Conservation (phyloP, 2,797 vertebrate species). For the Notolepis coatsorum region DNA sequence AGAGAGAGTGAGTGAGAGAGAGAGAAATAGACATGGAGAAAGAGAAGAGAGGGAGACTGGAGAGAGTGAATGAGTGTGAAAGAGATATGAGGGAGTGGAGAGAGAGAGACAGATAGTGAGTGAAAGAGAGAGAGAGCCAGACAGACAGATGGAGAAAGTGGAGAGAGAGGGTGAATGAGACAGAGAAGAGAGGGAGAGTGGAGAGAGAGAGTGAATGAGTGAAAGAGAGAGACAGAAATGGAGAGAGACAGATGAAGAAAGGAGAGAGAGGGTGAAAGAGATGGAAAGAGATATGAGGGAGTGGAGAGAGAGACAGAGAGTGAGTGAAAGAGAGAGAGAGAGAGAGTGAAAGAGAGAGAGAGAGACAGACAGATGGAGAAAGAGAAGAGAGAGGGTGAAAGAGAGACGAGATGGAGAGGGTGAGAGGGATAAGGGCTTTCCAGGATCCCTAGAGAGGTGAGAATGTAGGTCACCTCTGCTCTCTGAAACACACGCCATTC, state of each 20-base stretch:
- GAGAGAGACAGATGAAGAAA: too few relatives aligned
- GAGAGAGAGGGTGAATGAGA: neutral
- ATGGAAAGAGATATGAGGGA: too few relatives aligned
- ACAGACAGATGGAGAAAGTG: neutral
- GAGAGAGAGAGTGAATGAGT: too few relatives aligned
- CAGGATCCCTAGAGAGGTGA: conserved; percentile 22
- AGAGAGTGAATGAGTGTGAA: too few relatives aligned
- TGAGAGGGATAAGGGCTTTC: neutral
- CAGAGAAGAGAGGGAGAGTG: too few relatives aligned
- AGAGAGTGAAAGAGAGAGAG: neutral
- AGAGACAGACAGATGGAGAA: neutral
- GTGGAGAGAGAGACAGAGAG: too few relatives aligned
- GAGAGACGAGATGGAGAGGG: too few relatives aligned
- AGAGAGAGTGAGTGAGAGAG: conserved; percentile 44
- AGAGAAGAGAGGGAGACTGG: too few relatives aligned
- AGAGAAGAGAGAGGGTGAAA: conserved; percentile 14
- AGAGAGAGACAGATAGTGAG: neutral
- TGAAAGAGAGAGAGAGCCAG: conserved; percentile 15
- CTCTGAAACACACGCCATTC: neutral
- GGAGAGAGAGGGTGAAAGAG: too few relatives aligned
- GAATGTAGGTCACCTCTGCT: conserved; percentile 44
- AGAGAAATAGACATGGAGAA: conserved; percentile 5
- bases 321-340: neutral
- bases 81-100: neutral
- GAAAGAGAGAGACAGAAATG: too few relatives aligned